A percentile compares a stretch with the other conserved stretches of the same genome.
Conservation (phyloP, 2,113 vertebrate genomes). For the Centrocercus urophasianus region DNA sequence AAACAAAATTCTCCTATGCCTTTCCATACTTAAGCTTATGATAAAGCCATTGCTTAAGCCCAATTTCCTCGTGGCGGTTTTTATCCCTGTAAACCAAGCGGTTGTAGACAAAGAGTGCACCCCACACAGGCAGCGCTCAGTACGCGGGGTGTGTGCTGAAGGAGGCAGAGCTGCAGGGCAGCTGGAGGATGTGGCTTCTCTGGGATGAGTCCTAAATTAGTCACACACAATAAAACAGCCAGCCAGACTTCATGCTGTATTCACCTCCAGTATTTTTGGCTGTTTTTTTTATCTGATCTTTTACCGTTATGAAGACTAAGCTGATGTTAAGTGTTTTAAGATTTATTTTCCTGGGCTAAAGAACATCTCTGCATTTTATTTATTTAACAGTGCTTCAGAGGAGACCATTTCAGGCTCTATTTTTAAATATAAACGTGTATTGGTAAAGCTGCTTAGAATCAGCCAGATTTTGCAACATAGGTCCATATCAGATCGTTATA, state of each 20-base stretch:
- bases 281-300: background rate
- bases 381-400: background rate
- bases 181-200: background rate
- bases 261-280: accelerated
- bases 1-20: accelerated
- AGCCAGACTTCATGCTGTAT: background rate
- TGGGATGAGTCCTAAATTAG: background rate
- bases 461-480: background rate
- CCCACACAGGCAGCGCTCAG: no score
- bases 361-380: background rate
- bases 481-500: background rate
- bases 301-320: background rate
- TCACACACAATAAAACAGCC: background rate
- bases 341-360: background rate
- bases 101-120: background rate
- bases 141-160: background rate
- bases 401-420: background rate
- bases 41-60: background rate
- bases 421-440: background rate
- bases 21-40: background rate
- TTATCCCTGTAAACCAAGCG: background rate
- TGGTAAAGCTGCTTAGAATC: background rate
- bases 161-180: background rate
- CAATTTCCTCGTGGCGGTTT: background rate
- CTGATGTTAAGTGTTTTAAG: background rate